Conservation (phyloP, 2,888 invertebrate species). For the Seladonia tumulorum region DNA sequence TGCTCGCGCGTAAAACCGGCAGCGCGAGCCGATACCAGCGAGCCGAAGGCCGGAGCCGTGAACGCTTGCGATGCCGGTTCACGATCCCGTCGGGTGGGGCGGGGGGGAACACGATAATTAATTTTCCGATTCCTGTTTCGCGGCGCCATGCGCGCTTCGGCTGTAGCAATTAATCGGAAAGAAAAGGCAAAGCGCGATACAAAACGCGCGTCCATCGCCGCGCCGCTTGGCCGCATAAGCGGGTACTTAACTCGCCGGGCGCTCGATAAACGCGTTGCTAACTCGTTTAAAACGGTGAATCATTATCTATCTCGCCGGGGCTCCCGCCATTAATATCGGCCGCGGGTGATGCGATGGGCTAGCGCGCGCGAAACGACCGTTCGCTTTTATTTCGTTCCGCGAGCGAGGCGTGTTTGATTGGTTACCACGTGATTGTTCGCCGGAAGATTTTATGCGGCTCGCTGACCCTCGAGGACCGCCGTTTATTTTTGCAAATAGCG, state of each 20-base stretch:
- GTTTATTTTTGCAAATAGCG: background rate
- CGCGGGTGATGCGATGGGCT: background rate
- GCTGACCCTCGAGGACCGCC: background rate
- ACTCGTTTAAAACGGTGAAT: conserved; percentile 17
- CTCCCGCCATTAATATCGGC: conserved; percentile 14
- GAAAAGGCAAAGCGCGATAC: conserved; percentile 13
- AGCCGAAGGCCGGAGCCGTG: background rate
- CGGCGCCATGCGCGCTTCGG: background rate
- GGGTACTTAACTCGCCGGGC: conserved; percentile 10
- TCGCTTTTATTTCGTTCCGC: conserved; percentile 11
- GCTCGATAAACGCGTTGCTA: conserved; percentile 7
- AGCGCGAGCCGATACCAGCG: conserved; percentile 1
- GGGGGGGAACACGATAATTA: conserved; percentile 53
- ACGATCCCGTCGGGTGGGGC: conserved; percentile 2
- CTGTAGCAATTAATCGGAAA: conserved; percentile 28
- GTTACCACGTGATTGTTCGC: background rate
- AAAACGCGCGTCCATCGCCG: background rate
- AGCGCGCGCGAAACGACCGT: background rate
- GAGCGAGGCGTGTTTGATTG: background rate
- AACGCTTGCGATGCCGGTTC: background rate
- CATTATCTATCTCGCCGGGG: conserved; percentile 18
- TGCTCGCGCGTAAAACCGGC: conserved; percentile 62
- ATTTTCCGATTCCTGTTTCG: conserved; percentile 59
- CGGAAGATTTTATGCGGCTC: background rate
- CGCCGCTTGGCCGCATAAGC: background rate